phyloP scores from a whole-genome alignment of 1,140 invertebrate genomes.

The Phymorhynchus buccinoides region DNA sequence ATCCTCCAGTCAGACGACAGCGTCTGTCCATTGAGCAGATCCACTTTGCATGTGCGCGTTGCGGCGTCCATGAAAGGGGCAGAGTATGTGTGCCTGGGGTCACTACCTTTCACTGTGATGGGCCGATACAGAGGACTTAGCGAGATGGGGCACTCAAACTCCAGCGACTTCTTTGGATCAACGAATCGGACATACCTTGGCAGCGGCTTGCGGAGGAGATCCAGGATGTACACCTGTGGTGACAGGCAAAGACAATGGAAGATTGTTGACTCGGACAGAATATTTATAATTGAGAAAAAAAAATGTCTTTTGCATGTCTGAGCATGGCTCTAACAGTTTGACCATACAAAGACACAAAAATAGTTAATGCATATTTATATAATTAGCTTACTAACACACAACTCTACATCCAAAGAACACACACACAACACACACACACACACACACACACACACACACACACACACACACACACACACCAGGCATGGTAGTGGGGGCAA shows the following conservation, averaged over 20 bases:
- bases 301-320: not conserved
- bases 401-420: too few relatives aligned
- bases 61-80: slow-evolving; percentile 63
- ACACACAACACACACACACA: not conserved
- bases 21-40: slow-evolving; percentile 61
- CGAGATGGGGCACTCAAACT: slow-evolving; percentile 67
- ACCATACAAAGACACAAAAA: too few relatives aligned
- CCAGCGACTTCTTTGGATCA: slow-evolving; percentile 52
- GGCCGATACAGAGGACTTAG: slow-evolving; percentile 64
- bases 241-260: slow-evolving; percentile 26
- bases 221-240: slow-evolving; percentile 61
- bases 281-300: not conserved
- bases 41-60: slow-evolving; percentile 66
- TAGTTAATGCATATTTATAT: too few relatives aligned
- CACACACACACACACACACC: not conserved
- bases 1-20: slow-evolving; percentile 61
- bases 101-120: slow-evolving; percentile 63
- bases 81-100: slow-evolving; percentile 65
- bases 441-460: not conserved
- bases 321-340: too few relatives aligned
- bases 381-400: too few relatives aligned
- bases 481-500: too few relatives aligned
- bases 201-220: slow-evolving; percentile 59
- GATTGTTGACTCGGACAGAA: too few relatives aligned
- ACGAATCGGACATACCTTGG: slow-evolving; percentile 63